Base-by-base conservation (phyloP, 2,113 vertebrate species). In the Pseudorectes ferrugineus region DNA sequence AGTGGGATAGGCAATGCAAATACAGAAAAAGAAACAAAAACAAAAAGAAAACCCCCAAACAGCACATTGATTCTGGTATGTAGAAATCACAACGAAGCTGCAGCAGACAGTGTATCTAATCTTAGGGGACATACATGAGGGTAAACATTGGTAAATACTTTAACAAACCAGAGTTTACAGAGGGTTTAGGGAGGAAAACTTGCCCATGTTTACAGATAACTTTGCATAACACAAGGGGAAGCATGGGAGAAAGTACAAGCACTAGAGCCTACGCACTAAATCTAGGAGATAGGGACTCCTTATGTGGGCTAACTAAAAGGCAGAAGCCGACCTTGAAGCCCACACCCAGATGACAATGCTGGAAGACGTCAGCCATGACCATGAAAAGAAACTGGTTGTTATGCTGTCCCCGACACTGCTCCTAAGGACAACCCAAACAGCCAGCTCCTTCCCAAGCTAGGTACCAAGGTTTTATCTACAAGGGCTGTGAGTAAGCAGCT, bases 321-420 rank as follows among this genome's bases (percentile, higher is more conserved):
- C 90, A 93, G 81, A 88, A 85, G 17, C 29, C 4, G 40, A 91
- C 92, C 93, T 89, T 91, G 81, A 85, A 93, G 52, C 61, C 73
- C 85, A 68, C 62, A 70, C 49, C 36, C 74, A 38, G 48, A 88
- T 68, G 78, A 82, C 29, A 48, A 29, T 11, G 35, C 45, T 43
- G 36, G 70, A 93, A 85, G 67, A 92, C 49, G 45, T 79, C 85
- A 94, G 6, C 45, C 5, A 0, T 38, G 75, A 88, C 46, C 10
- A 1, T 42, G 91, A 76, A 77, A 88, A 82, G 66, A 90, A 96
- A 52, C 58, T 61, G 62, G 51, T 35, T 86, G 43, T 83, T 66
- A 43, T 0, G 0, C 45, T 28, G 35, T 33, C 46, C 51, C 54
- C 3, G 9, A 36, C 33, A 33, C 26, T 5, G 36, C 57, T 90